Evolutionary conservation across 2,113 vertebrate species (phyloP).

Genomic region (Tenrec ecaudatus): DNA sequence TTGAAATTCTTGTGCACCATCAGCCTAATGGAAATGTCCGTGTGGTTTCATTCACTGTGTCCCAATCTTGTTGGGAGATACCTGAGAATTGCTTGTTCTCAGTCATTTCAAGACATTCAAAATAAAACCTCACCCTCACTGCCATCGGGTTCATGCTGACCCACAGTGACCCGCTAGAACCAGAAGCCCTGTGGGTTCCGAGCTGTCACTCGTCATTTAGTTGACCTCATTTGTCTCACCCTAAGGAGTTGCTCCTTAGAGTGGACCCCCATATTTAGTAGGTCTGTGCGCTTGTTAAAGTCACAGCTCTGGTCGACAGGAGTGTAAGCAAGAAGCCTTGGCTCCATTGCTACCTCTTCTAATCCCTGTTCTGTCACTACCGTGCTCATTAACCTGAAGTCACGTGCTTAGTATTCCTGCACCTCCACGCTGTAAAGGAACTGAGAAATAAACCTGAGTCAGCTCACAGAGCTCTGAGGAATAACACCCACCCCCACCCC

Average conservation of each 20-base stretch:
- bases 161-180: background rate
- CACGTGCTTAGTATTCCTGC: background rate
- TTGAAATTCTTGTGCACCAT: background rate
- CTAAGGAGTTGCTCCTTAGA: background rate
- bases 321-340: background rate
- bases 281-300: background rate
- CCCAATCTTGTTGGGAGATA: background rate
- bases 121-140: too few species aligned
- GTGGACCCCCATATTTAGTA: background rate
- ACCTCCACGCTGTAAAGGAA: constrained; percentile 22
- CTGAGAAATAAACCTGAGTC: background rate
- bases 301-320: background rate
- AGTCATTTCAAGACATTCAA: background rate
- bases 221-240: background rate
- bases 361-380: background rate
- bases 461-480: background rate
- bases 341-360: background rate
- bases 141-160: background rate
- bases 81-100: background rate
- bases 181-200: background rate
- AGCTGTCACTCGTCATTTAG: too few species aligned
- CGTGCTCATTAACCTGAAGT: background rate
- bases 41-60: background rate
- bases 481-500: too few species aligned
- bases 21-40: background rate